Percentiles rank a stretch among this genome's conserved stretches.
Evolutionary conservation across 1,140 invertebrate genomes (phyloP).

Genomic region (Littorina saxatilis): DNA sequence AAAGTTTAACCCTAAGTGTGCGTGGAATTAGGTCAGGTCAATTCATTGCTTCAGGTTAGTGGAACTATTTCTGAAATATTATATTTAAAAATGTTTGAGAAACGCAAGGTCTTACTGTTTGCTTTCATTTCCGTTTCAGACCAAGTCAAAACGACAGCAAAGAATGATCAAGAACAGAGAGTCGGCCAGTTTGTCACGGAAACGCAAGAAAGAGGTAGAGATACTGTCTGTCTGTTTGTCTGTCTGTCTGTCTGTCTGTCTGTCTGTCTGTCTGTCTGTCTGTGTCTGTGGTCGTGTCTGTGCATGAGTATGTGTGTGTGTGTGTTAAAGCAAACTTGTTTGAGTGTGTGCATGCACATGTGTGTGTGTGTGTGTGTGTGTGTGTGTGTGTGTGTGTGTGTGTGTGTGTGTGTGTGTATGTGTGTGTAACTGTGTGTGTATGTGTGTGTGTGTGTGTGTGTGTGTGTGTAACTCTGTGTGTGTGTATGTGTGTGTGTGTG

Average conservation of each 20-base stretch:
- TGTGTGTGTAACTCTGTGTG: not conserved
- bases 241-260: not conserved
- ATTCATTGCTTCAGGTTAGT: too few species aligned
- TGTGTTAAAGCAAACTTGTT: not conserved
- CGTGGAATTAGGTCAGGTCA: too few species aligned
- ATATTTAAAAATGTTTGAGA: too few species aligned
- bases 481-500: not conserved
- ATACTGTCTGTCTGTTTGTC: not conserved
- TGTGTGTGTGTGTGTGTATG: not conserved
- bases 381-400: not conserved
- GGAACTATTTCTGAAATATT: too few species aligned
- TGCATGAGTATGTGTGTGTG: not conserved
- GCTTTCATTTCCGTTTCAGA: constrained; percentile 71
- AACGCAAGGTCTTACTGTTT: too few species aligned
- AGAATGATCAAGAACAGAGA: constrained; percentile 91
- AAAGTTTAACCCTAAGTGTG: too few species aligned
- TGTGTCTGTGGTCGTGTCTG: not conserved
- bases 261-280: not conserved
- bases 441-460: not conserved
- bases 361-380: not conserved
- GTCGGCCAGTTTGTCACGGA: constrained; percentile 91
- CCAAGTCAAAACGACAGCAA: constrained; percentile 87
- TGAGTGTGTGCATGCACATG: not conserved
- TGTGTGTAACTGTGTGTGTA: not conserved
- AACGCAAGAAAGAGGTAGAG: constrained; percentile 89